A percentile compares a stretch with the other conserved stretches of the same genome.
Evolutionary conservation across 2,888 invertebrate genomes (phyloP).

Genomic region (Polyommatus icarus): DNA sequence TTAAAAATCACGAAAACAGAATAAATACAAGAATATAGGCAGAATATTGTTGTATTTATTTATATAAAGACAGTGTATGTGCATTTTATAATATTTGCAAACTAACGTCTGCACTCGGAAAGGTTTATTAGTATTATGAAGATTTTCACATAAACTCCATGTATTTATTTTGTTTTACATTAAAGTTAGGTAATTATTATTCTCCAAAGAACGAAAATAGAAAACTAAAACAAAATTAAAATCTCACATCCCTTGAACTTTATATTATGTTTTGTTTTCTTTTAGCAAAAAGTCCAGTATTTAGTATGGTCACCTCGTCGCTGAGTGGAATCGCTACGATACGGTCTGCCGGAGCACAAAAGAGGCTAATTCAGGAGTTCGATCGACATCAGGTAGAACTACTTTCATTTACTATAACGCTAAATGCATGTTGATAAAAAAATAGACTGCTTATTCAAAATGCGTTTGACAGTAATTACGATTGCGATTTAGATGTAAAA

Average conservation of each 20-base stretch:
- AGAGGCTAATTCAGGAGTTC: conserved; percentile 82
- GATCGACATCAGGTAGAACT: conserved; percentile 75
- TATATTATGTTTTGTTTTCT: conserved; percentile 17
- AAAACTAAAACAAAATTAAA: no score
- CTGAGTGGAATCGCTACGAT: conserved; percentile 88
- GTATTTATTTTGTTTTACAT: no score
- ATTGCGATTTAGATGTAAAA: no score
- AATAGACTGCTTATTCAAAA: neutral
- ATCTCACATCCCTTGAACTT: neutral
- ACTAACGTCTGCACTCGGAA: neutral
- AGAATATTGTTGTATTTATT: no score
- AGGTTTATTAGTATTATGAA: no score
- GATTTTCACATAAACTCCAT: no score
- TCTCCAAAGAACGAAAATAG: no score
- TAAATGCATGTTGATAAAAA: neutral
- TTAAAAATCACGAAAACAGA: no score
- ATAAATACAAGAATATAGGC: no score
- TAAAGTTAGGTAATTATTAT: no score
- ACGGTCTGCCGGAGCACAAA: conserved; percentile 84
- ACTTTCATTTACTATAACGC: neutral
- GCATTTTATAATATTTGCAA: neutral
- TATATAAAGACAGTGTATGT: no score
- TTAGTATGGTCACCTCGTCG: conserved; percentile 87
- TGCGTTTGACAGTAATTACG: no score
- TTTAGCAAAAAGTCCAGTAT: conserved; percentile 89